Evolutionary conservation across 2,888 invertebrate species (phyloP), one percentile per base, ranked within the genome.

Genomic region (Pachliopta kotzebuea): DNA sequence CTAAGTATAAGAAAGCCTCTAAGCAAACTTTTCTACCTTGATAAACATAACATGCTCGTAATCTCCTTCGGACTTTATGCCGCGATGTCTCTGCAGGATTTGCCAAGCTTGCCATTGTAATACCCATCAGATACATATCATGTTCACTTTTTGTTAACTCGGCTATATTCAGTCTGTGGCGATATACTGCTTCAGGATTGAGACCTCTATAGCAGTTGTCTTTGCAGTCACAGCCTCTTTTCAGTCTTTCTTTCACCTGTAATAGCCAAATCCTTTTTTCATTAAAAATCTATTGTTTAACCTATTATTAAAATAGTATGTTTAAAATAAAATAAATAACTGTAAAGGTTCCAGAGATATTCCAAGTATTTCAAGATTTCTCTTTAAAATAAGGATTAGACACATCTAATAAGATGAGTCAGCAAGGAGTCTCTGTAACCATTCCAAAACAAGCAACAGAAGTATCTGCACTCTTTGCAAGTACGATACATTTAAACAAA

Each of bases 121-220:
- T 95, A n/a, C 96, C 96, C 96, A 96, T 96, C 74, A 96, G 86
- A 78, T 96, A 96, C 96, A 96, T 96, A 81, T 96, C 96, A 81
- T 96, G 96, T 81, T 96, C 96, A 63, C 95, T 95, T 84, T 96
- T 96, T 0, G 96, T 96, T 66, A 96, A 79, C 81, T 96, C 96
- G 0, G 96, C 96, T 67, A 96, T 96, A 75, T 96, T 96, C 49
- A 96, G 85, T 71, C 96, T 90, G 79, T 96, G 96, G 58, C 94
- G 93, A 77, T 95, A 96, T 1, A 96, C 96, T 72, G 93, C 94
- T 74, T 96, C 96, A 0, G 96, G 93, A 78, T 94, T 95, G 31
- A 96, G 86, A n/a, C 94, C 95, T 63, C 94, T 90, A 76, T 96
- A 96, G 77, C 96, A 96, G 74, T 95, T 95, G 74, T 95, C 95